A percentile compares a stretch with the other conserved stretches of the same genome.
Evolutionary conservation across 2,113 vertebrate species (phyloP).

Genomic region (Corythaeola cristata): DNA sequence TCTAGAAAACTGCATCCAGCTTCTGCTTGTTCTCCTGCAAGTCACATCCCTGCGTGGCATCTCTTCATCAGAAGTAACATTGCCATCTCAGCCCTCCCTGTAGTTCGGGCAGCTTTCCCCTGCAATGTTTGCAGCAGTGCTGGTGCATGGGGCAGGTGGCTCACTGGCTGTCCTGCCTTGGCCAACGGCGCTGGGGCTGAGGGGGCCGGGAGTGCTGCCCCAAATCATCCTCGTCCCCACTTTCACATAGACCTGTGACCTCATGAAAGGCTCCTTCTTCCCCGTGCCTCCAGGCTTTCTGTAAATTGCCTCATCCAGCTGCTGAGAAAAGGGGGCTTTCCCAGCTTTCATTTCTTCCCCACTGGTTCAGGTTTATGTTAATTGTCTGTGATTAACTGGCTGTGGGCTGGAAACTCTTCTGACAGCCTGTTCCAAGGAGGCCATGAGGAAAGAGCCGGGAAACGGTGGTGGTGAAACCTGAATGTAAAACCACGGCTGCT

Average conservation of each 20-base stretch:
- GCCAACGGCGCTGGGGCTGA: neutral
- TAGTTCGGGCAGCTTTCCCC: neutral
- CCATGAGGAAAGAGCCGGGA: neutral
- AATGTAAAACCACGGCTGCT: neutral
- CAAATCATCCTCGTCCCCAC: neutral
- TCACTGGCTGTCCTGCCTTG: neutral
- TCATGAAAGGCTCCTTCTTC: constrained; percentile 13
- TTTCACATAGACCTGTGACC: neutral
- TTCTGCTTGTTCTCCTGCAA: neutral
- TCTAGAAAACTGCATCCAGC: neutral
- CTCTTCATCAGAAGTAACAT: neutral
- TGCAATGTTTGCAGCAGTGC: rapidly evolving
- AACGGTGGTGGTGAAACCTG: neutral
- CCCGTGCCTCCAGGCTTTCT: neutral
- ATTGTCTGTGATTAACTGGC: neutral
- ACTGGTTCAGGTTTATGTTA: constrained; percentile 12
- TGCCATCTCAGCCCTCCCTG: neutral
- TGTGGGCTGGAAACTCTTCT: constrained; percentile 38
- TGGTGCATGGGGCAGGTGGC: neutral
- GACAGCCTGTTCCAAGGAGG: neutral
- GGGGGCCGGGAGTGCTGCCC: neutral
- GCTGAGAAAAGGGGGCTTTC: constrained; percentile 53
- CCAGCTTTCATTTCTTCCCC: constrained; percentile 27
- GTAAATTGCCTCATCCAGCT: constrained; percentile 38
- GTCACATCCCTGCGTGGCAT: neutral